These are phyloP conservation scores for Hymenopus coronatus DNA, from an alignment of 2,888 invertebrate species.

Conservation along the genomic window DNA sequence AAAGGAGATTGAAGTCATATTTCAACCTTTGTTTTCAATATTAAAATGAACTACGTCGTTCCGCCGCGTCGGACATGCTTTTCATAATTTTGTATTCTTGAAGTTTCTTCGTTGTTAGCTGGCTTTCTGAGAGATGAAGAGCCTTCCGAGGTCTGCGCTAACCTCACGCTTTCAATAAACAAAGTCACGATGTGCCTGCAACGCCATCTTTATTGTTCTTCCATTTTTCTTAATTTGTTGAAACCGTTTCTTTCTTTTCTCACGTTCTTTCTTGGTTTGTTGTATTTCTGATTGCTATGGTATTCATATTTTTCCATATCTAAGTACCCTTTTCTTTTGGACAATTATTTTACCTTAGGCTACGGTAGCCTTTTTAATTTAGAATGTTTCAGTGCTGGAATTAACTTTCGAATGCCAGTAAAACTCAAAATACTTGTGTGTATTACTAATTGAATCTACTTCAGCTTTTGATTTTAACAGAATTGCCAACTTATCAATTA, in stretches of 20 bases:
- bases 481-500: too few species aligned
- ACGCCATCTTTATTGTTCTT: background rate
- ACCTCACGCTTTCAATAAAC: background rate
- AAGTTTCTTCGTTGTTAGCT: background rate
- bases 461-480: too few species aligned
- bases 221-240: background rate
- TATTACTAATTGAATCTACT: too few species aligned
- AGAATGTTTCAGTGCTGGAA: too few species aligned
- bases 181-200: background rate
- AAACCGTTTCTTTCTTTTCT: background rate
- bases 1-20: background rate
- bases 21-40: constrained; percentile 12
- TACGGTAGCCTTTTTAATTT: too few species aligned
- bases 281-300: background rate
- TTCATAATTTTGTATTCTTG: background rate
- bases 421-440: too few species aligned
- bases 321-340: too few species aligned
- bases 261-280: background rate
- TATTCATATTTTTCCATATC: too few species aligned
- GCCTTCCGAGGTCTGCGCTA: background rate
- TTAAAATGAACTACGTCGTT: background rate
- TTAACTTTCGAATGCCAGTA: too few species aligned
- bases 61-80: background rate
- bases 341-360: too few species aligned
- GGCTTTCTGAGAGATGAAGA: background rate